Evolutionary conservation across 2,888 invertebrate species (phyloP).

Genomic region (Philaethria dido): DNA sequence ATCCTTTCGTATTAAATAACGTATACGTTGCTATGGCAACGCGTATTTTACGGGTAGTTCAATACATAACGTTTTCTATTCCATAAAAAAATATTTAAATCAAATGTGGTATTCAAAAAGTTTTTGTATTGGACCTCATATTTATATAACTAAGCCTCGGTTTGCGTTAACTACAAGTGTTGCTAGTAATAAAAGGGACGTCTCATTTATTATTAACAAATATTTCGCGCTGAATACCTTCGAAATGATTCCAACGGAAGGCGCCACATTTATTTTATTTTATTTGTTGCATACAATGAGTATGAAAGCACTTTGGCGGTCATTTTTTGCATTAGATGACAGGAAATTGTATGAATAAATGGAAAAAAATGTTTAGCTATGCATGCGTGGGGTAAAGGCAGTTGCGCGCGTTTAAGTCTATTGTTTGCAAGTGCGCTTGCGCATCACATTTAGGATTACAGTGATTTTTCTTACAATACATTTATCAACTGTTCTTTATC

Average conservation of each 20-base stretch:
- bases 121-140: conserved; percentile 44
- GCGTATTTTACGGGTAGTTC: too few species aligned
- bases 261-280: conserved; percentile 77
- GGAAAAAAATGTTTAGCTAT: conserved; percentile 32
- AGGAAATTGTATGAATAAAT: conserved; percentile 64
- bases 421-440: conserved; percentile 63
- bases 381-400: conserved; percentile 36
- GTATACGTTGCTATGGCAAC: too few species aligned
- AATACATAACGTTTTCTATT: too few species aligned
- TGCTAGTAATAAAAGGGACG: conserved; percentile 77
- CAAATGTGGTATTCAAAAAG: neutral
- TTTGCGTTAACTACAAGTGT: conserved; percentile 64
- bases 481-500: neutral
- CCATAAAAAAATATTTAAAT: neutral
- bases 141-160: conserved; percentile 66
- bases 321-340: conserved; percentile 51
- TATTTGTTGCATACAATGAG: conserved; percentile 67
- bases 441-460: conserved; percentile 50
- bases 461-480: neutral
- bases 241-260: conserved; percentile 71
- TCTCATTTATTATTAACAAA: conserved; percentile 84
- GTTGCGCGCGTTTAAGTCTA: conserved; percentile 73
- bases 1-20: too few species aligned
- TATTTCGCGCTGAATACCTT: conserved; percentile 76
- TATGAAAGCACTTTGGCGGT: conserved; percentile 63